Evolutionary conservation across 37 sponge, comb jelly and placozoan genomes (phyloP).

Genomic region (Chondrosia reniformis): DNA sequence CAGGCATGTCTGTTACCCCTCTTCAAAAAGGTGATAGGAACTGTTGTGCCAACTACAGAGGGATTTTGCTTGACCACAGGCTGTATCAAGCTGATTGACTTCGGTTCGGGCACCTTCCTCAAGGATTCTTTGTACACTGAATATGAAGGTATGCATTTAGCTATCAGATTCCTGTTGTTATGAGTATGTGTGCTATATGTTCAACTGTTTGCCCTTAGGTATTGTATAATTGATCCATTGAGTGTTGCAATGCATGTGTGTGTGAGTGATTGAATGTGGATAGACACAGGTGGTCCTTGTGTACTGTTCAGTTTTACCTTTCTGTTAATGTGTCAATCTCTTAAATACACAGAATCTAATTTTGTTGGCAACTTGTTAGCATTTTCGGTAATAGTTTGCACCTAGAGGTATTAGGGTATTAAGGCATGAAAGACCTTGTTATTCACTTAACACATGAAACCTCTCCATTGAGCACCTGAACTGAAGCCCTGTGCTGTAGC

Average conservation of each 20-base stretch:
- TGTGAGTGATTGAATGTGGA: not conserved
- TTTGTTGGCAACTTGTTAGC: too few species aligned
- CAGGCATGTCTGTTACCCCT: not conserved
- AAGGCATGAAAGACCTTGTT: too few species aligned
- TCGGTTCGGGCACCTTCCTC: slow-evolving; percentile 86
- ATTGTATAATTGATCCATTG: not conserved
- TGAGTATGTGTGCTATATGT: not conserved
- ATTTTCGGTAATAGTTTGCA: too few species aligned
- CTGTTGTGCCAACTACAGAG: slow-evolving; percentile 9
- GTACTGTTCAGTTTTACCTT: not conserved
- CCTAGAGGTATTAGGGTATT: too few species aligned
- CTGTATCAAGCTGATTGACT: slow-evolving; percentile 87
- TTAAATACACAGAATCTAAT: too few species aligned
- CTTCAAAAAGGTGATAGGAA: too few species aligned
- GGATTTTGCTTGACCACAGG: slow-evolving; percentile 49
- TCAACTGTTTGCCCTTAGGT: not conserved
- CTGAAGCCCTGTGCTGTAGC: too few species aligned
- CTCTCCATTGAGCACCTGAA: too few species aligned
- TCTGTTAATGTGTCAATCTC: not conserved
- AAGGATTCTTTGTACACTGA: slow-evolving; percentile 56
- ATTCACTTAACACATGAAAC: too few species aligned
- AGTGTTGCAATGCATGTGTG: not conserved
- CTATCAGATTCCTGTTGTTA: not conserved
- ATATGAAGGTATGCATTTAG: slow-evolving; percentile 70
- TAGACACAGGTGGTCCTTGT: not conserved